Percentiles rank a stretch among this genome's conserved stretches.
Conservation (phyloP, 2,797 vertebrate genomes). For the Acipenser oxyrinchus region DNA sequence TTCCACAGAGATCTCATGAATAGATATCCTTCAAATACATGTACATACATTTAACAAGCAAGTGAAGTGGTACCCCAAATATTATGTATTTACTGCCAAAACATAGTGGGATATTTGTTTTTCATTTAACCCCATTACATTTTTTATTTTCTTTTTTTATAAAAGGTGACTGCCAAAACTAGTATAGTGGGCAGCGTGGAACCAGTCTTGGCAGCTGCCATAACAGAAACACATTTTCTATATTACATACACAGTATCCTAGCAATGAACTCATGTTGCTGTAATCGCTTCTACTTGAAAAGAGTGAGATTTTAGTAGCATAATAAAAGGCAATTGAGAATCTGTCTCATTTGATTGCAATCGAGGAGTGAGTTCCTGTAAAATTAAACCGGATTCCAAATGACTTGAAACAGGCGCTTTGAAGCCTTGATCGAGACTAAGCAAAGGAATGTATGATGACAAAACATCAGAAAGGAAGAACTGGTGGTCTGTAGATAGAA, state of each 20-base stretch:
- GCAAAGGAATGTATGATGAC: slow-evolving; percentile 56
- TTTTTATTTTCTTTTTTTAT: no score
- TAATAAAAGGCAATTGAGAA: slow-evolving; percentile 44
- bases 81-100: no score
- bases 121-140: no score
- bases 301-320: slow-evolving; percentile 44
- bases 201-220: no score
- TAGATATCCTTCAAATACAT: no score
- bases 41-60: no score
- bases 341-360: slow-evolving; percentile 51
- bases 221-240: not conserved
- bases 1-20: no score
- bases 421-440: slow-evolving; percentile 48
- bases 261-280: slow-evolving; percentile 42
- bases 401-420: slow-evolving; percentile 38
- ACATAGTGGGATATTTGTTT: no score
- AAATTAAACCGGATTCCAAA: slow-evolving; percentile 47
- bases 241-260: slow-evolving; percentile 36
- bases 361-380: slow-evolving; percentile 56
- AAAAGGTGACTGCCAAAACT: no score
- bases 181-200: no score
- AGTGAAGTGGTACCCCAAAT: no score
- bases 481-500: slow-evolving; percentile 52
- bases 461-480: slow-evolving; percentile 45
- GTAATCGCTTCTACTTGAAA: slow-evolving; percentile 54